Base-by-base conservation (phyloP, 2,797 vertebrate genomes). In the Eidolon dupreanum region DNA sequence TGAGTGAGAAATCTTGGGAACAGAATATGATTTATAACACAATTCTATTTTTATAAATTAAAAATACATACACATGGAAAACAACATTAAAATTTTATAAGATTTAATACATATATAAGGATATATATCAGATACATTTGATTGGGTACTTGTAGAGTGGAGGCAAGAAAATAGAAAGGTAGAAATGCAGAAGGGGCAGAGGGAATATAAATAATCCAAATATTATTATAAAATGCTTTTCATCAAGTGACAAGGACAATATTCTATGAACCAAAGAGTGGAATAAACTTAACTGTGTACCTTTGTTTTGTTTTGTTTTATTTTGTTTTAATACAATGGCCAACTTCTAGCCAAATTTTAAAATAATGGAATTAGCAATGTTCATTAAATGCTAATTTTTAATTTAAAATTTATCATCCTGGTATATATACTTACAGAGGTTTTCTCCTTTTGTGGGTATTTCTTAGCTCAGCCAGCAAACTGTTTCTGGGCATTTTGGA, bases 401-500 rank as follows among this genome's bases (percentile, higher is more conserved):
- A 75, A 55, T 79, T 91, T 79, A 75, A 93, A 88, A 94, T 94
- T 73, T 22, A 33, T 46, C 79, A 68, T 33, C 24, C 13, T 88
- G 82, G 4, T 41, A 9, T 63, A 33, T 61, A 20, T 28, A 79
- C 46, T 78, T 51, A 68, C 3, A 90, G 43, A 74, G 43, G 66
- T 79, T 70, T 31, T 87, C 65, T 94, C 59, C n/a, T 94, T 79
- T 87, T 61, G 28, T 71, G 83, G 41, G 0, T 71, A 33, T 74
- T 93, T 88, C 46, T 49, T 66, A 43, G 78, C 70, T 89, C 61
- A 68, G 28, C 57, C 57, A 70, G 83, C 93, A 90, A 81, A 51
- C 75, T 84, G n/a, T 85, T 94, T 77, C 41, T 55, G 75, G 95
- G 41, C 55, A 59, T 92, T 85, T 90, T 57, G 74, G 79, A 93